Conservation (phyloP, 2,113 vertebrate genomes). For the Lasiurus borealis region DNA sequence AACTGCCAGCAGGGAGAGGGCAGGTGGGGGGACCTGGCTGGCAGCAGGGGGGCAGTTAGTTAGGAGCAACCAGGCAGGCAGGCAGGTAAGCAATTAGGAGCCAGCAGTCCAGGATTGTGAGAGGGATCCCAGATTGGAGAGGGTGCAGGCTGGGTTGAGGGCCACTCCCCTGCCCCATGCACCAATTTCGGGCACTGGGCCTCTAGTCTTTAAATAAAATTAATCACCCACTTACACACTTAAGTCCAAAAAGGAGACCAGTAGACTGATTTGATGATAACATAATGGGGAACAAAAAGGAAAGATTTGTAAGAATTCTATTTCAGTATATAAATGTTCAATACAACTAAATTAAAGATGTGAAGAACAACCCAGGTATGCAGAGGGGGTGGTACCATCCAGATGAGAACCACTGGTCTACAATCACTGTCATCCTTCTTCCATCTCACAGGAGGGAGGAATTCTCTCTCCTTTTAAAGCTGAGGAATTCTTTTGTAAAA, state of each 20-base stretch:
- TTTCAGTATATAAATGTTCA: constrained; percentile 41
- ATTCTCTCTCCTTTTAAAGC: constrained; percentile 20
- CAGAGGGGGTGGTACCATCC: neutral
- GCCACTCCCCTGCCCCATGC: too few relatives aligned
- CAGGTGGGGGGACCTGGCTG: too few relatives aligned
- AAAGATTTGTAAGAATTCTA: constrained; percentile 33
- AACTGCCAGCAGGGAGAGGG: too few relatives aligned
- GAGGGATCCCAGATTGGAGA: too few relatives aligned
- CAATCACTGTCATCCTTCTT: neutral
- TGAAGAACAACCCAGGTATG: constrained; percentile 13
- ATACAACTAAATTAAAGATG: constrained; percentile 56
- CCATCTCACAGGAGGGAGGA: neutral
- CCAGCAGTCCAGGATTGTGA: too few relatives aligned
- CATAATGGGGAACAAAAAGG: constrained; percentile 38
- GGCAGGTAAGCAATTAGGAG: too few relatives aligned
- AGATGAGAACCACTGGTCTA: neutral
- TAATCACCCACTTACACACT: neutral
- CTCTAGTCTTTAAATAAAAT: constrained; percentile 47
- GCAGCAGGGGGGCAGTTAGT: too few relatives aligned
- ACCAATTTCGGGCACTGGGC: too few relatives aligned
- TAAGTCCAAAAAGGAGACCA: neutral
- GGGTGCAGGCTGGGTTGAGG: too few relatives aligned
- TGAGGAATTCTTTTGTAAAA: constrained; percentile 34
- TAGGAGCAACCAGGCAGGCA: too few relatives aligned
- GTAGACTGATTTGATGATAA: constrained; percentile 6